Conservation (phyloP, 1,140 invertebrate genomes). For the Pseudobourletiella spinata region DNA sequence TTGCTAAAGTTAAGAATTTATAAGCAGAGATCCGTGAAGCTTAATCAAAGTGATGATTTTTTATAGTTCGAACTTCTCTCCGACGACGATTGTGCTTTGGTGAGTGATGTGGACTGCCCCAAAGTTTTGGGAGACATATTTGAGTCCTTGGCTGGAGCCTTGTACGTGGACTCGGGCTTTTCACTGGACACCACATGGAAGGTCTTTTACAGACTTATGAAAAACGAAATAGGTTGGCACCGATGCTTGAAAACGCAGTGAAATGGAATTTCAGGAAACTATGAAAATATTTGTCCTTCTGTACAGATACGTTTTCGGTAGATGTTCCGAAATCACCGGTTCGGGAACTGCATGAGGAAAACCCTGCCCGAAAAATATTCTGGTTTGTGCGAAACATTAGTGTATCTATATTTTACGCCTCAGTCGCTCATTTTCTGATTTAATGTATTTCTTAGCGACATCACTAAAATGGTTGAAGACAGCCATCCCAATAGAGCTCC, state of each 20-base stretch:
- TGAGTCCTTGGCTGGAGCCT: constrained; percentile 83
- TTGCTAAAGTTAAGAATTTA: too few relatives aligned
- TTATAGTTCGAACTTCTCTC: constrained; percentile 22
- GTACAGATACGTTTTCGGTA: constrained; percentile 14
- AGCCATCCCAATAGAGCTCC: too few relatives aligned
- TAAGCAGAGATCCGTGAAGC: too few relatives aligned
- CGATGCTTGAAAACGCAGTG: neutral
- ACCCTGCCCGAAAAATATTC: constrained; percentile 10
- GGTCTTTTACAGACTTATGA: constrained; percentile 66
- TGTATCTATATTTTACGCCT: neutral
- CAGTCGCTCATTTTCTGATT: neutral
- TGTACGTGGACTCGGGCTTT: constrained; percentile 78
- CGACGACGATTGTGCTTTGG: constrained; percentile 42
- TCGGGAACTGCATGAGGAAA: constrained; percentile 22
- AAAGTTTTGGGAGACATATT: constrained; percentile 92
- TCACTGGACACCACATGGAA: constrained; percentile 70
- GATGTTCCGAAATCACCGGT: constrained; percentile 18
- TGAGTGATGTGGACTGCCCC: constrained; percentile 75
- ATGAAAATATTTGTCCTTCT: neutral
- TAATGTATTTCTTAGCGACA: neutral
- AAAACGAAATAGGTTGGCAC: constrained; percentile 60
- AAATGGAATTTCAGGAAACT: neutral
- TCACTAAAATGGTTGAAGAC: neutral
- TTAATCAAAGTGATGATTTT: too few relatives aligned
- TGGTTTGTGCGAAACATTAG: too few relatives aligned